A percentile compares a stretch with the other conserved stretches of the same genome.
Conservation (phyloP, 37 sponge, comb jelly and placozoan genomes). For the Amphimedon queenslandica region DNA sequence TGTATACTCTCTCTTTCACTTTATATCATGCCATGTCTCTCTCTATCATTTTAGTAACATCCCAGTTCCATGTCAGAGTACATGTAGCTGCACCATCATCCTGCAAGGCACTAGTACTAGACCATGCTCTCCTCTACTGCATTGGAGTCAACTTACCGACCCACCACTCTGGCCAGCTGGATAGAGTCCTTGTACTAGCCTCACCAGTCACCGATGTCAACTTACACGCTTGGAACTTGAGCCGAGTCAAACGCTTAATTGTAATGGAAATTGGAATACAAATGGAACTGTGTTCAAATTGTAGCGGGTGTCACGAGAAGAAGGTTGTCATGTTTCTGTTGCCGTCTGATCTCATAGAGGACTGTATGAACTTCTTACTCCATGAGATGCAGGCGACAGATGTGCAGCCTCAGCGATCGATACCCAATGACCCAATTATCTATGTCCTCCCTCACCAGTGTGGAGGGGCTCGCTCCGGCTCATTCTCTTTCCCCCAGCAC, state of each 20-base stretch:
- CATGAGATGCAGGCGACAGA: conserved; percentile 21
- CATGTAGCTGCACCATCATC: background rate
- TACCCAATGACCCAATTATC: conserved; percentile 18
- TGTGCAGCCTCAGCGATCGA: background rate
- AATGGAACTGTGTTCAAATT: conserved; percentile 48
- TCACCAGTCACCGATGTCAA: conserved; percentile 60
- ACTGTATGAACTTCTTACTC: conserved; percentile 46
- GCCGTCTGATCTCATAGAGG: conserved; percentile 7
- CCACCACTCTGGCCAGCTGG: conserved; percentile 45
- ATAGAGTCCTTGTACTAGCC: conserved; percentile 49
- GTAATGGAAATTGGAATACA: conserved; percentile 41
- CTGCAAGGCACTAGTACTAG: background rate
- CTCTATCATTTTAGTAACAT: too few species aligned
- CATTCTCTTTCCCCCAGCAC: background rate
- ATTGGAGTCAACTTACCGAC: conserved; percentile 47
- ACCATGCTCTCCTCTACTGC: conserved; percentile 51
- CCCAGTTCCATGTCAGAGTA: conserved; percentile 35
- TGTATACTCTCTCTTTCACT: conserved; percentile 6
- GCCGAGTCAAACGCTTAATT: conserved; percentile 35
- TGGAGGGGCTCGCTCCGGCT: background rate
- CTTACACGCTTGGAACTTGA: conserved; percentile 57
- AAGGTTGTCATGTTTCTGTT: conserved; percentile 39
- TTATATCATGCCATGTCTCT: too few species aligned
- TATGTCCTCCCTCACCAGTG: conserved; percentile 17
- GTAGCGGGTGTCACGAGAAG: conserved; percentile 6